phyloP scores from a whole-genome alignment of 2,113 vertebrate species.

The Callipepla squamata region DNA sequence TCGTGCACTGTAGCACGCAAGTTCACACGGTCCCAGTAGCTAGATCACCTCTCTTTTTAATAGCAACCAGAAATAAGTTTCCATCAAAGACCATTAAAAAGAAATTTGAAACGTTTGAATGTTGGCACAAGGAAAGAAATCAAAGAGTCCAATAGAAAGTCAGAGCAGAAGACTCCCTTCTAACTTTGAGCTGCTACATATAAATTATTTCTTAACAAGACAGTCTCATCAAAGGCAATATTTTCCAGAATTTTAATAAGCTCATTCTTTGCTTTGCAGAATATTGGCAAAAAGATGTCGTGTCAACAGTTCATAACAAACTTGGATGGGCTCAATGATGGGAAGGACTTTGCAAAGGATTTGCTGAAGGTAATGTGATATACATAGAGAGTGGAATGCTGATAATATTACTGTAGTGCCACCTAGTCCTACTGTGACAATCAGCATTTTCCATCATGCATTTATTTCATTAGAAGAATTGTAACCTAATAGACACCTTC shows the following conservation, averaged over 20 bases:
- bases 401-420: background rate
- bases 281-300: slow-evolving; percentile 98
- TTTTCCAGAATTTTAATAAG: background rate
- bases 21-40: background rate
- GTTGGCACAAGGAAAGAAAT: background rate
- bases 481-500: background rate
- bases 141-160: background rate
- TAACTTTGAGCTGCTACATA: background rate
- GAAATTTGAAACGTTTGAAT: background rate
- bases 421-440: background rate
- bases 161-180: background rate
- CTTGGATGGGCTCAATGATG: slow-evolving; percentile 92
- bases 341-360: slow-evolving; percentile 95
- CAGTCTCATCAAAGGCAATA: background rate
- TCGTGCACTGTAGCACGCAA: background rate
- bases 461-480: background rate
- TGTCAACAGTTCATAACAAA: slow-evolving; percentile 96
- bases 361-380: slow-evolving; percentile 87
- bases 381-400: background rate
- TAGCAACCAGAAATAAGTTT: background rate
- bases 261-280: slow-evolving; percentile 80
- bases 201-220: background rate
- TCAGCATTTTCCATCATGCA: background rate
- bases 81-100: background rate
- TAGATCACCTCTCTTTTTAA: background rate